These are phyloP conservation scores for Trachops cirrhosus DNA, from an alignment of 2,797 vertebrate species.

Conservation along the genomic window DNA sequence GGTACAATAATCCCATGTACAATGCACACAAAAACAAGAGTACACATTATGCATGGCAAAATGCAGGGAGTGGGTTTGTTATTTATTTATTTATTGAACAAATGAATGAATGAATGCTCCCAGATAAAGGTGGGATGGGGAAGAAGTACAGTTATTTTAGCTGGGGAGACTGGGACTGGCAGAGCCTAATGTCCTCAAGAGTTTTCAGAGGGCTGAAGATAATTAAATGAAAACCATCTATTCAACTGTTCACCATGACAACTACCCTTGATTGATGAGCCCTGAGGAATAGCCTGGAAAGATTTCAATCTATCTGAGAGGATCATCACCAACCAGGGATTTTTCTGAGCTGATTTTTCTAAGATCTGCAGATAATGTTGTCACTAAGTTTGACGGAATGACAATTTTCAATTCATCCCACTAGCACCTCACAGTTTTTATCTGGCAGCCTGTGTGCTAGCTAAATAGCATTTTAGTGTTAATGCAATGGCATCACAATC, in stretches of 20 bases:
- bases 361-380: conserved; percentile 74
- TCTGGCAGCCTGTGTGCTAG: conserved; percentile 49
- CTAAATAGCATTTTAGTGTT: conserved; percentile 50
- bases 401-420: conserved; percentile 70
- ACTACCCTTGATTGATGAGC: conserved; percentile 71
- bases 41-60: too few relatives aligned
- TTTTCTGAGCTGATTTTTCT: conserved; percentile 74
- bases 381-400: conserved; percentile 70
- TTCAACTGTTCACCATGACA: conserved; percentile 71
- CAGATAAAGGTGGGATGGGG: neutral
- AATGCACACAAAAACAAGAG: too few relatives aligned
- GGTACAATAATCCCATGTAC: too few relatives aligned
- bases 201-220: conserved; percentile 61
- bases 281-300: conserved; percentile 70
- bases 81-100: neutral
- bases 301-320: conserved; percentile 75
- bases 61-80: neutral
- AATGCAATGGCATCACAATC: neutral
- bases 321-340: conserved; percentile 71
- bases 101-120: neutral
- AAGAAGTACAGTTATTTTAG: neutral
- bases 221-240: conserved; percentile 76
- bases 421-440: conserved; percentile 23
- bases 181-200: conserved; percentile 28
- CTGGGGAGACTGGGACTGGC: neutral